Evolutionary conservation across 2,113 vertebrate species (phyloP), one percentile per base, ranked within the genome.

Genomic region (Naja naja): DNA sequence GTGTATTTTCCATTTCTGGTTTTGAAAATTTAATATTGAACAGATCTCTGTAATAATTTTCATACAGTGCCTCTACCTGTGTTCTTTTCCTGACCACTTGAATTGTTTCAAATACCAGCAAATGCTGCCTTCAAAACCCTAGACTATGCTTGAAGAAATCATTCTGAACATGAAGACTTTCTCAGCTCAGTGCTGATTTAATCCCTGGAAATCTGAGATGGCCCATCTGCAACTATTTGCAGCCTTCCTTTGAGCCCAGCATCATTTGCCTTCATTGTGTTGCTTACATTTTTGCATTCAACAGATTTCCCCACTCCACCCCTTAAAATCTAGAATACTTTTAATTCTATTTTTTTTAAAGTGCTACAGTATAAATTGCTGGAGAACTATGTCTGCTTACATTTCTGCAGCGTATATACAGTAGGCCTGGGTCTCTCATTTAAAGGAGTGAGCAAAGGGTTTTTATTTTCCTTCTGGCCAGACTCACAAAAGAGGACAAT

Each of bases 21-120:
- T 39, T 43, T 49, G 93, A 87, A 88, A 91, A 18, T 12, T 0
- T 56, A 90, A 87, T 81, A 74, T 39, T 8, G 81, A 0, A 0
- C 27, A 94, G 90, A 43, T 0, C 94, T 0, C 6, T 39, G 20
- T 49, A 64, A 39, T 94, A 94, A 95, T 91, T 58, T 88, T 92
- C 58, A 16, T 88, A 93, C 90, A n/a, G 92, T 0, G 12, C 88
- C 49, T 91, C 45, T 53, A 45, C 9, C 56, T 91, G 0, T 0
- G 86, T 49, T 94, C 43, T 34, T 45, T 45, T 87, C 91, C 74
- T 22, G 4, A 1, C 20, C 10, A 34, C 5, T 30, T 30, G 54
- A 85, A 30, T 39, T 92, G 20, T 56, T 25, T 54, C 55, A 56
- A 6, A 11, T 93, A 1, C 49, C 87, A 1, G 8, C 90, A 89